Conservation (phyloP, 2,888 invertebrate species). For the Drosophila ustulata region DNA sequence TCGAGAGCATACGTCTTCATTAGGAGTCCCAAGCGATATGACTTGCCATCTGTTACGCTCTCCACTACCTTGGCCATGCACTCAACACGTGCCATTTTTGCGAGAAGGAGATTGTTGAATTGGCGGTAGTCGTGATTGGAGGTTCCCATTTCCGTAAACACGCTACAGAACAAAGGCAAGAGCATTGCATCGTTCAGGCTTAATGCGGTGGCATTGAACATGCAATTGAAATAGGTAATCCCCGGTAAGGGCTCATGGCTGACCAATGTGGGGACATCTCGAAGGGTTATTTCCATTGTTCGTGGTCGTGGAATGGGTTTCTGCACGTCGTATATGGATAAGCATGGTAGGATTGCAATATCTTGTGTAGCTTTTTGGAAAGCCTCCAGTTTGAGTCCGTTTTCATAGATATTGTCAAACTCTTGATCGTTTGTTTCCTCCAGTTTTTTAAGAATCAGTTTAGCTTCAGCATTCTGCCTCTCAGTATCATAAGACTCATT, state of each 20-base stretch:
- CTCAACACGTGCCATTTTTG: slow-evolving; percentile 90
- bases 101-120: slow-evolving; percentile 91
- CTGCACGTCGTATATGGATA: slow-evolving; percentile 91
- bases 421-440: slow-evolving; percentile 86
- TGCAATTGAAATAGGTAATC: slow-evolving; percentile 93
- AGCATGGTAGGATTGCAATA: slow-evolving; percentile 91
- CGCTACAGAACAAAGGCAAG: slow-evolving; percentile 92
- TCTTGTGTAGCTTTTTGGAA: slow-evolving; percentile 90
- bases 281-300: slow-evolving; percentile 68
- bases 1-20: slow-evolving; percentile 93
- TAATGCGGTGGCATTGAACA: slow-evolving; percentile 90
- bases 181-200: slow-evolving; percentile 89
- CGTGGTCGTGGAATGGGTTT: slow-evolving; percentile 85
- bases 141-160: slow-evolving; percentile 94
- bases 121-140: slow-evolving; percentile 90
- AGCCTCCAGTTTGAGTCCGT: slow-evolving; percentile 90
- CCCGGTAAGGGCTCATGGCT: slow-evolving; percentile 95
- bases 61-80: slow-evolving; percentile 90
- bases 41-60: slow-evolving; percentile 88
- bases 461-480: slow-evolving; percentile 88
- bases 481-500: slow-evolving; percentile 90
- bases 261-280: slow-evolving; percentile 89
- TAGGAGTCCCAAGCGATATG: slow-evolving; percentile 90
- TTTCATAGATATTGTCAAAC: slow-evolving; percentile 88
- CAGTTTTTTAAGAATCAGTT: slow-evolving; percentile 88